Evolutionary conservation across 2,113 vertebrate species (phyloP), one percentile per base, ranked within the genome.

Genomic region (Poicephalus gulielmi): DNA sequence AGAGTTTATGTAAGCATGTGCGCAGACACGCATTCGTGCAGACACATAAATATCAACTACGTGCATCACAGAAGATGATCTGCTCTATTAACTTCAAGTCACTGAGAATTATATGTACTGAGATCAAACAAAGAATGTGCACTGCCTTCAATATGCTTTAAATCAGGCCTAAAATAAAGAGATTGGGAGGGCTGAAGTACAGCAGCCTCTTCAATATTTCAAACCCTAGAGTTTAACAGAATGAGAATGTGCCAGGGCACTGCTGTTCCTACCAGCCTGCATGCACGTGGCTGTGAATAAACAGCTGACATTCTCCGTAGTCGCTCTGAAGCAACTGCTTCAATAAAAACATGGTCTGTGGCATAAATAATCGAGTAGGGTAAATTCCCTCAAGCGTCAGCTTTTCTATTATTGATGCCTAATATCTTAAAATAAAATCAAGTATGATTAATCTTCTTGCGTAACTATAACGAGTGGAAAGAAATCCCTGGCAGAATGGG

Each of bases 391-490:
- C 69, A 92, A 62, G 88, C 82, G 69, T 68, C 88, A 89, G 85
- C 80, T 81, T 94, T 69, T 94, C 52, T 92, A 93, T 85, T 96
- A 82, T 75, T 94, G 88, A 95, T 89, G 91, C 57, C 53, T 91
- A 92, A 94, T 91, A 91, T 89, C 96, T 96, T 70, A 62, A 96
- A 87, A 96, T 70, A 96, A 94, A 94, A 96, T 89, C 91, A 95
- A 95, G 67, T 95, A 73, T 0, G 18, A 94, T 94, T 96, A 95
- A 94, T 92, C 90, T 93, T 93, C 78, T 79, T 77, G 66, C 86
- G 44, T 75, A 94, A 84, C 78, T 87, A 2, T 78, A 94, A 88
- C 3, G 4, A 97, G 81, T 44, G 76, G 73, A 93, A 90, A 88
- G 64, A 93, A 94, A 94, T 78, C 66, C 39, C 57, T 81, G 69